Evolutionary conservation across 2,113 vertebrate species (phyloP).

Genomic region (Muntiacus muntjak): DNA sequence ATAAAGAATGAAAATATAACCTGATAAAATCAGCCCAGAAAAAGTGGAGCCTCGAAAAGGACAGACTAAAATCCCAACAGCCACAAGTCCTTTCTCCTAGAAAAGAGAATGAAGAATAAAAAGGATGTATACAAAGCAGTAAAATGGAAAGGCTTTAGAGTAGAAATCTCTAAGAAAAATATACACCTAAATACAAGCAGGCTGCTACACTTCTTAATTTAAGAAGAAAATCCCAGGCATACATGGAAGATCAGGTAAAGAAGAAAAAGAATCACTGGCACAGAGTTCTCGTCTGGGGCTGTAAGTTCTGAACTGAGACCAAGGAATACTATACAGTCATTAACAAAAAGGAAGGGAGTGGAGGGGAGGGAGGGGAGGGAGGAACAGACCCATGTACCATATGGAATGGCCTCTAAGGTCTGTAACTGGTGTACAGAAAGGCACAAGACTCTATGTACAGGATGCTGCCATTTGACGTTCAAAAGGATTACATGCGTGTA

Average conservation of each 20-base stretch:
- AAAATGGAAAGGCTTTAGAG: not conserved
- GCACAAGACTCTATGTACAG: not conserved
- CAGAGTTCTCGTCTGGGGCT: not conserved
- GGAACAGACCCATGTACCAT: not conserved
- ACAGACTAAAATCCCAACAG: not conserved
- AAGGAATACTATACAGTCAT: not conserved
- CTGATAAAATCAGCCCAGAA: not conserved
- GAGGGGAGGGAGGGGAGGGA: not conserved
- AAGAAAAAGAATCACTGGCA: not conserved
- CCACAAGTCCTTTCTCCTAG: not conserved
- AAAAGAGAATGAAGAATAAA: not conserved
- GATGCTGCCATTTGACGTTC: not conserved
- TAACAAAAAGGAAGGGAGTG: not conserved
- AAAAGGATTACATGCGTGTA: not conserved
- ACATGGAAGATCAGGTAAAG: not conserved
- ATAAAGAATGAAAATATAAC: not conserved
- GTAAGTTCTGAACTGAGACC: not conserved
- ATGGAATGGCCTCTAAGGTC: not conserved
- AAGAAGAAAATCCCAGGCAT: not conserved
- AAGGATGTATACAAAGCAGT: not conserved
- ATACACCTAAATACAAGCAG: not conserved
- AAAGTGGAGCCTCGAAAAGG: not conserved
- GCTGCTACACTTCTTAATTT: not conserved
- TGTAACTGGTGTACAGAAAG: not conserved
- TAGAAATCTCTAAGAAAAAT: not conserved